Evolutionary conservation across 2,113 vertebrate species (phyloP).

Genomic region (Tretioscincus oriximinensis): DNA sequence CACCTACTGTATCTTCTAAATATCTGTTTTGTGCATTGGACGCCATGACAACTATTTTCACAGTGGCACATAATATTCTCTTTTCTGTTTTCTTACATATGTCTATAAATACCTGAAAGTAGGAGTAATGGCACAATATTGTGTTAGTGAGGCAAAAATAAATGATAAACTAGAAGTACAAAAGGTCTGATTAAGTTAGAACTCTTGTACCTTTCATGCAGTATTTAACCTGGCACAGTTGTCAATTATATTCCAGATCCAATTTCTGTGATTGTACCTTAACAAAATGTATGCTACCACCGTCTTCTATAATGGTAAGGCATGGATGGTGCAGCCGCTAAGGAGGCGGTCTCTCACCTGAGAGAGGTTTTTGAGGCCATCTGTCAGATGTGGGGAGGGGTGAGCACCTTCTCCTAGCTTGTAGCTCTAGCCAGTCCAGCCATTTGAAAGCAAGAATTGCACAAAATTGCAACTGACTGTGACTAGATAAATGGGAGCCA

Average conservation of each 20-base stretch:
- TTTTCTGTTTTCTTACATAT: too few relatives aligned
- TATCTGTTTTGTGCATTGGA: neutral
- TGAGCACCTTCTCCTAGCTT: too few relatives aligned
- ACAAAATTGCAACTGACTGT: too few relatives aligned
- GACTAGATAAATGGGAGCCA: too few relatives aligned
- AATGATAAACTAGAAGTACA: neutral
- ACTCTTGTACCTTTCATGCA: neutral
- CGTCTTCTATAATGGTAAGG: too few relatives aligned
- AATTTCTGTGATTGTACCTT: neutral
- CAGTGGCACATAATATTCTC: neutral
- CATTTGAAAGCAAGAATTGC: too few relatives aligned
- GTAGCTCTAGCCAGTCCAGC: too few relatives aligned
- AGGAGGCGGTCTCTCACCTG: too few relatives aligned
- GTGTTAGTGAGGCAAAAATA: neutral
- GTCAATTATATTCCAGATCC: neutral
- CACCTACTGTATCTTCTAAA: neutral
- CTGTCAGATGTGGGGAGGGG: too few relatives aligned
- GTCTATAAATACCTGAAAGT: neutral
- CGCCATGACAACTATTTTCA: slow-evolving; percentile 4
- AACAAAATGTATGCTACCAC: too few relatives aligned
- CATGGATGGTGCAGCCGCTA: too few relatives aligned
- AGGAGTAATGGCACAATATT: neutral
- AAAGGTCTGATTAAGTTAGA: neutral
- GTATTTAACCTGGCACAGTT: neutral
- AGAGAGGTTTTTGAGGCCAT: too few relatives aligned